Evolutionary conservation across 1,140 invertebrate species (phyloP).

Genomic region (Brachionus sp.): DNA sequence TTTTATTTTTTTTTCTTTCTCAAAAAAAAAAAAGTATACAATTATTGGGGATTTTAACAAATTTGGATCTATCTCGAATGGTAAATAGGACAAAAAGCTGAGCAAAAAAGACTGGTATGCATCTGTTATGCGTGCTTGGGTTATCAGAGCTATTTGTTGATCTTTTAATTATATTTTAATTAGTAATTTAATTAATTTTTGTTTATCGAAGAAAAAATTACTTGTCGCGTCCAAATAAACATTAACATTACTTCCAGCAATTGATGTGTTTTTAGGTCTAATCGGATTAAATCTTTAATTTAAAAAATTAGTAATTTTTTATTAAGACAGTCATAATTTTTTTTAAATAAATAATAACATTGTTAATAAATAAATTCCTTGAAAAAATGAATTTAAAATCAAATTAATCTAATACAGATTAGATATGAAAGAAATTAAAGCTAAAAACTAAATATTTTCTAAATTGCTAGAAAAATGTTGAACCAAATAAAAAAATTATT

Average conservation of each 20-base stretch:
- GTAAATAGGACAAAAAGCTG: not conserved
- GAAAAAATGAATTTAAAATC: too few relatives aligned
- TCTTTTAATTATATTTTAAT: not conserved
- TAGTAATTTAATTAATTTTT: not conserved
- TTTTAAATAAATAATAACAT: too few relatives aligned
- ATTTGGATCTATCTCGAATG: not conserved
- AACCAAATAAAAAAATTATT: too few relatives aligned
- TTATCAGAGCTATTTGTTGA: slow-evolving; percentile 32
- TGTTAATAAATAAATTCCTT: too few relatives aligned
- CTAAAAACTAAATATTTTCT: too few relatives aligned
- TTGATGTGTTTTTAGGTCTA: not conserved
- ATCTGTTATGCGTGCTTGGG: not conserved
- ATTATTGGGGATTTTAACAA: slow-evolving; percentile 12
- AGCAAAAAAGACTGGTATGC: slow-evolving; percentile 39
- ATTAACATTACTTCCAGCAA: slow-evolving; percentile 15
- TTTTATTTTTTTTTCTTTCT: not conserved
- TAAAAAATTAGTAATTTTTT: not conserved
- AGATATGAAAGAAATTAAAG: too few relatives aligned
- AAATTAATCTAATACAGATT: too few relatives aligned
- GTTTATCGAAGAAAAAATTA: not conserved
- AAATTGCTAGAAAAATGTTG: too few relatives aligned
- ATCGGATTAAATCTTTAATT: slow-evolving; percentile 6
- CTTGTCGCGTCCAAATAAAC: slow-evolving; percentile 39
- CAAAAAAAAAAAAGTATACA: not conserved
- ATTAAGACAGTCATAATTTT: too few relatives aligned